These are phyloP conservation scores for Ceryle rudis DNA, from an alignment of 2,797 vertebrate genomes.

Conservation along the genomic window DNA sequence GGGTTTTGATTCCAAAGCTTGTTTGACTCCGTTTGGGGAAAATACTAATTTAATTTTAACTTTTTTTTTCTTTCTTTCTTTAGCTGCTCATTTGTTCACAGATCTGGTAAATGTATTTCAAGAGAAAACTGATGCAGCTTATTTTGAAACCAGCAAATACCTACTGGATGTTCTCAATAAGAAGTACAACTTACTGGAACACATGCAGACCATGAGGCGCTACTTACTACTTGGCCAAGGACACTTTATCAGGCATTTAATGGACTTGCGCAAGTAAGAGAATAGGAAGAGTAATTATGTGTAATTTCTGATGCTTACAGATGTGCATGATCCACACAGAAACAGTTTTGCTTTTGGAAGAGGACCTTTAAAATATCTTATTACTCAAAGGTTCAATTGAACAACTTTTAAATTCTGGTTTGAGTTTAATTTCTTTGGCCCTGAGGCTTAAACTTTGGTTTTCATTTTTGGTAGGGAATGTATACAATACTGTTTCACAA, in stretches of 20 bases:
- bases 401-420: neutral
- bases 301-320: neutral
- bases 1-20: neutral
- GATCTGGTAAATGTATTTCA: slow-evolving; percentile 96
- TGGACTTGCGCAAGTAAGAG: slow-evolving; percentile 97
- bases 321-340: neutral
- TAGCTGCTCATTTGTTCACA: slow-evolving; percentile 92
- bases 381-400: neutral
- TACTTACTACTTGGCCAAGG: slow-evolving; percentile 98
- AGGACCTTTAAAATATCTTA: neutral
- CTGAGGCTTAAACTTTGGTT: neutral
- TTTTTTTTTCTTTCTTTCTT: neutral
- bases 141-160: slow-evolving; percentile 97
- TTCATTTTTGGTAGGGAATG: neutral
- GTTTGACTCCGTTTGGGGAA: neutral
- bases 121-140: slow-evolving; percentile 95
- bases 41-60: neutral
- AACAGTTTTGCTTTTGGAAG: neutral
- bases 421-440: neutral
- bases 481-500: neutral
- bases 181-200: slow-evolving; percentile 94
- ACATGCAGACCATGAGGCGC: slow-evolving; percentile 96
- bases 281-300: neutral
- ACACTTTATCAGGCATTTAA: slow-evolving; percentile 97
- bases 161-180: slow-evolving; percentile 93